phyloP scores from a whole-genome alignment of 2,888 invertebrate genomes.

The Nymphalis urticae region DNA sequence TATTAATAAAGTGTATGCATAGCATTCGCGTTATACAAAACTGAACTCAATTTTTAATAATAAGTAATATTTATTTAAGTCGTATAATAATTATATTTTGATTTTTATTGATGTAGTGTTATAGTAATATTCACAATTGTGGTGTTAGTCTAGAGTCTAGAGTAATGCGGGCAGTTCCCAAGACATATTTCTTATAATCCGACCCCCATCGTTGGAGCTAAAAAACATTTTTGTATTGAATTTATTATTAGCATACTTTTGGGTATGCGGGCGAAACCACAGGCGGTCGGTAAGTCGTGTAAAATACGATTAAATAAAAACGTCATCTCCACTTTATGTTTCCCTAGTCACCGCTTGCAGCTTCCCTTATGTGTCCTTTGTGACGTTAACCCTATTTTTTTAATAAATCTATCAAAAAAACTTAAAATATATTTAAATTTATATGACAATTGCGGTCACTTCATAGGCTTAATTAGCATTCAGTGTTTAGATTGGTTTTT shows the following conservation, averaged over 20 bases:
- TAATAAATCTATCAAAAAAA: not conserved
- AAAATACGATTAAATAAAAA: constrained; percentile 15
- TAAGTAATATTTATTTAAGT: too few species aligned
- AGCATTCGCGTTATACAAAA: too few species aligned
- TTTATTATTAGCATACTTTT: constrained; percentile 21
- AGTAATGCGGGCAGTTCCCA: constrained; percentile 20
- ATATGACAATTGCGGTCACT: too few species aligned
- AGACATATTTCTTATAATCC: constrained; percentile 16
- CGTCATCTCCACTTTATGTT: constrained; percentile 6
- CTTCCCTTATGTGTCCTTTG: not conserved
- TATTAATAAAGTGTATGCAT: too few species aligned
- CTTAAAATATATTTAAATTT: not conserved
- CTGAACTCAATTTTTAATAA: too few species aligned
- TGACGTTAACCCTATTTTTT: not conserved
- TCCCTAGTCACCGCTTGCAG: not conserved
- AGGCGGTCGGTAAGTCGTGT: constrained; percentile 15
- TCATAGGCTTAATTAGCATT: too few species aligned
- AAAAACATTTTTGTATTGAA: constrained; percentile 21
- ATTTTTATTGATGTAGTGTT: too few species aligned
- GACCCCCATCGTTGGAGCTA: constrained; percentile 7
- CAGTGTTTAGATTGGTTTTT: too few species aligned
- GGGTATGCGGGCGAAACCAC: constrained; percentile 26
- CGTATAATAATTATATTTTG: too few species aligned
- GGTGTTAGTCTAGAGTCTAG: not conserved
- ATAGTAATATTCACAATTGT: not conserved